Evolutionary conservation across 2,888 invertebrate genomes (phyloP).

Genomic region (Agrochola lychnidis): DNA sequence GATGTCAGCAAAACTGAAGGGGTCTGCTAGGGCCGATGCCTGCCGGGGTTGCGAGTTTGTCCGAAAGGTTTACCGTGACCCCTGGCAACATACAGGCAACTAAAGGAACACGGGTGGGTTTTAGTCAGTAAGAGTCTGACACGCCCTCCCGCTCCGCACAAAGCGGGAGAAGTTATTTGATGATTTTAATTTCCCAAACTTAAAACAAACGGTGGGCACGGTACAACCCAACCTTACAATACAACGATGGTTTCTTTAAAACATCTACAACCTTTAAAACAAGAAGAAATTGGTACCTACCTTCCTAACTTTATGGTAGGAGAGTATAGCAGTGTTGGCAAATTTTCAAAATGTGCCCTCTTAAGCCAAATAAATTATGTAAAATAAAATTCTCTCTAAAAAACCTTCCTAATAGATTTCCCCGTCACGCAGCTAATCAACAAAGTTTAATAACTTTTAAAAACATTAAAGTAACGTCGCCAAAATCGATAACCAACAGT

Average conservation of each 20-base stretch:
- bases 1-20: no score
- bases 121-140: no score
- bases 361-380: conserved; percentile 13
- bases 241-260: not conserved
- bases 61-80: no score
- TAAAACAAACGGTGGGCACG: not conserved
- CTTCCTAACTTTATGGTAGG: not conserved
- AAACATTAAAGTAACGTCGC: conserved; percentile 34
- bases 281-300: not conserved
- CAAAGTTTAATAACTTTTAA: conserved; percentile 50
- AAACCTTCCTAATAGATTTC: conserved; percentile 6
- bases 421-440: conserved; percentile 40
- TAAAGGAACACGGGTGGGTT: no score
- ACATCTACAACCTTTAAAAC: not conserved
- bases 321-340: not conserved
- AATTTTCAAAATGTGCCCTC: conserved; percentile 6
- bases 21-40: no score
- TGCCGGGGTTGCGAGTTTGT: no score
- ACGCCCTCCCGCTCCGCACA: no score
- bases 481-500: conserved; percentile 49
- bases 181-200: no score
- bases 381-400: conserved; percentile 15
- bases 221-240: not conserved
- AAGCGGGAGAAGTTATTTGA: no score
- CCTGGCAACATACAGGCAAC: no score